Percentiles rank a stretch among this genome's conserved stretches.
These are phyloP conservation scores for Solea solea DNA, from an alignment of 2,113 vertebrate species.

Conservation along the genomic window DNA sequence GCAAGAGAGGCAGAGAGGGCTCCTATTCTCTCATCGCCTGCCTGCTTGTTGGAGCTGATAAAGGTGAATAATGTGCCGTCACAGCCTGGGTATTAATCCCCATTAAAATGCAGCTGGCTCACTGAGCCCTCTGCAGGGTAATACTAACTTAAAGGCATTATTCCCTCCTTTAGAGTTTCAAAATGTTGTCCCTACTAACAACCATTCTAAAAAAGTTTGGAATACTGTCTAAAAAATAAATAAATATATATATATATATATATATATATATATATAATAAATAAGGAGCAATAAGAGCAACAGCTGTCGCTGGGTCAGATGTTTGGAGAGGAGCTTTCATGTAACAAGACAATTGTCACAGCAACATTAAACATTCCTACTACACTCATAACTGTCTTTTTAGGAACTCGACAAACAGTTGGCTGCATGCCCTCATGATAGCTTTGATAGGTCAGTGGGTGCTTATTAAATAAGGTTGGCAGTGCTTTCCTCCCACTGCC, in stretches of 20 bases:
- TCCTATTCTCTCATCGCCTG: conserved; percentile 51
- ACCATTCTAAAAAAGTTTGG: conserved; percentile 22
- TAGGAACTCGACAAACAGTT: conserved; percentile 61
- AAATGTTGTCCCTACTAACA: conserved; percentile 64
- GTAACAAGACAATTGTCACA: conserved; percentile 43
- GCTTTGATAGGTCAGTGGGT: conserved; percentile 67
- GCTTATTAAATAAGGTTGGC: conserved; percentile 64
- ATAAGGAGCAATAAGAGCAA: conserved; percentile 34
- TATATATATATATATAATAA: not conserved
- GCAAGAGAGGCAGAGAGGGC: conserved; percentile 58
- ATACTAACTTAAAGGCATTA: conserved; percentile 81
- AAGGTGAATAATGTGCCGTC: conserved; percentile 75
- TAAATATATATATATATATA: too few species aligned
- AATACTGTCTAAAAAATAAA: conserved; percentile 25
- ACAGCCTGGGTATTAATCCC: conserved; percentile 70
- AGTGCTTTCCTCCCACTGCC: conserved; percentile 50
- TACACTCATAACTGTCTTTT: conserved; percentile 52
- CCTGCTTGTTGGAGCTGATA: conserved; percentile 75
- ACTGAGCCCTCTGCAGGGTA: conserved; percentile 65
- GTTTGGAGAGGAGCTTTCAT: conserved; percentile 38
- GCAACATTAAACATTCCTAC: conserved; percentile 52
- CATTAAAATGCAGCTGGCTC: conserved; percentile 78
- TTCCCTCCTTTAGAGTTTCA: conserved; percentile 75
- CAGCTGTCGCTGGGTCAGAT: conserved; percentile 30
- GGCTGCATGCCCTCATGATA: conserved; percentile 44